A percentile compares a stretch with the other conserved stretches of the same genome.
Evolutionary conservation across 2,797 vertebrate species (phyloP).

Genomic region (Threskiornis aethiopicus): DNA sequence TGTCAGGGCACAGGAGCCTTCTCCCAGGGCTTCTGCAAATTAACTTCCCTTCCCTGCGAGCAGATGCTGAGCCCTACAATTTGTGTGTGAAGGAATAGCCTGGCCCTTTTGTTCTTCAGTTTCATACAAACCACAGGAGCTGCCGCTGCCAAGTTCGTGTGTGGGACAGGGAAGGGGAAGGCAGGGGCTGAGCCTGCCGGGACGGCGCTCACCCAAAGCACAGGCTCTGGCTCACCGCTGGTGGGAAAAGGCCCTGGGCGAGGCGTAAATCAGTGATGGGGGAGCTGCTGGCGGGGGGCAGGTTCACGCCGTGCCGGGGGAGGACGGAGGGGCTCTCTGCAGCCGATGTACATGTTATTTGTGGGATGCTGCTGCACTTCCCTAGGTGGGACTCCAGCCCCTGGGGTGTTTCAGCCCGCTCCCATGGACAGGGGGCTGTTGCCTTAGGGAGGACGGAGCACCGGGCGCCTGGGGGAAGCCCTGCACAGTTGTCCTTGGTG

Average conservation of each 20-base stretch:
- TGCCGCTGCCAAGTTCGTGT: neutral
- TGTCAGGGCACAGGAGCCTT: conserved; percentile 6
- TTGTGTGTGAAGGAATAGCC: neutral
- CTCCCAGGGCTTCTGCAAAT: neutral
- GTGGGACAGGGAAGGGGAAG: neutral
- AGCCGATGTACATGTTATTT: fast-evolving
- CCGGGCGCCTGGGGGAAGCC: neutral
- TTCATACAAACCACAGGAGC: neutral
- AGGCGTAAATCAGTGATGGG: neutral
- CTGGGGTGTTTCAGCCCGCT: neutral
- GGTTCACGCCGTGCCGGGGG: neutral
- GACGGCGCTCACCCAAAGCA: neutral
- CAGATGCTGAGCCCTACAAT: neutral
- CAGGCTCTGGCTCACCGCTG: neutral
- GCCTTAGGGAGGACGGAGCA: neutral
- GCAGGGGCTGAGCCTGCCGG: neutral
- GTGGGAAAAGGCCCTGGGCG: neutral
- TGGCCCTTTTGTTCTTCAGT: neutral
- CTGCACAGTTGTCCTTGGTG: fast-evolving
- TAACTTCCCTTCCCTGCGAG: neutral
- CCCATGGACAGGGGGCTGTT: too few relatives aligned
- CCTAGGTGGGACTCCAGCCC: neutral
- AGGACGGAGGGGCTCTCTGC: neutral
- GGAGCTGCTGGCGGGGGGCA: neutral
- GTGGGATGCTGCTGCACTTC: neutral